Evolutionary conservation across 2,797 vertebrate genomes (phyloP).

Genomic region (Rhodeus uyekii): DNA sequence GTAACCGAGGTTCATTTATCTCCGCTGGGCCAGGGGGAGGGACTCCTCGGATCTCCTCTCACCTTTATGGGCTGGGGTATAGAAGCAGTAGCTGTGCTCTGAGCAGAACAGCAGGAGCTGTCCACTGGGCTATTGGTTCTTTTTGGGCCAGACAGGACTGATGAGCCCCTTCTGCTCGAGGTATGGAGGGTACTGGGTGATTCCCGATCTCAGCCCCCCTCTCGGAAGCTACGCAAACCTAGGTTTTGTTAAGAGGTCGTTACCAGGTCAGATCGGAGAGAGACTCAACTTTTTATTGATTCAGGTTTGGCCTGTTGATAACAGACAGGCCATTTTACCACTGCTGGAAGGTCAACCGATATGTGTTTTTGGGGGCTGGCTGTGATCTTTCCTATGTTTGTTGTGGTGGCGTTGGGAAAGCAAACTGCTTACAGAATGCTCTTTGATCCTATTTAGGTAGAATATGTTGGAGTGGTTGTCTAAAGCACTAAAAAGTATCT

Average conservation of each 20-base stretch:
- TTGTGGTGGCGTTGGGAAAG: conserved; percentile 33
- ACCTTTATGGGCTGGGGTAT: conserved; percentile 75
- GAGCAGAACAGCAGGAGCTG: conserved; percentile 88
- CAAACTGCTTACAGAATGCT: conserved; percentile 5
- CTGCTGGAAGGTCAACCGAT: conserved; percentile 65
- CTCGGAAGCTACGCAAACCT: conserved; percentile 59
- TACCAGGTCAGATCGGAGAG: conserved; percentile 75
- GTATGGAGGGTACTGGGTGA: conserved; percentile 62
- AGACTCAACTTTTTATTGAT: conserved; percentile 74
- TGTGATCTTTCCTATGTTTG: conserved; percentile 42
- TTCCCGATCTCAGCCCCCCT: conserved; percentile 46
- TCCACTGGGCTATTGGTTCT: conserved; percentile 81
- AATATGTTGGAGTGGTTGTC: not conserved
- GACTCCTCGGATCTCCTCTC: conserved; percentile 69
- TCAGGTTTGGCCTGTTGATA: conserved; percentile 73
- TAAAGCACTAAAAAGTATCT: not conserved
- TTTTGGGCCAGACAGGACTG: conserved; percentile 89
- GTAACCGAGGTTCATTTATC: conserved; percentile 92
- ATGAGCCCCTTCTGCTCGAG: conserved; percentile 74
- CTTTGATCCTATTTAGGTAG: conserved; percentile 1
- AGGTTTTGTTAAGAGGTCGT: conserved; percentile 77
- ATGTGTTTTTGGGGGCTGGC: conserved; percentile 53
- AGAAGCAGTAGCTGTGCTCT: conserved; percentile 69
- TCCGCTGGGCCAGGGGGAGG: conserved; percentile 79
- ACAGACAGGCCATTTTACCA: conserved; percentile 58